phyloP scores from a whole-genome alignment of 2,797 vertebrate genomes.

The Phrynocephalus guinanensis region DNA sequence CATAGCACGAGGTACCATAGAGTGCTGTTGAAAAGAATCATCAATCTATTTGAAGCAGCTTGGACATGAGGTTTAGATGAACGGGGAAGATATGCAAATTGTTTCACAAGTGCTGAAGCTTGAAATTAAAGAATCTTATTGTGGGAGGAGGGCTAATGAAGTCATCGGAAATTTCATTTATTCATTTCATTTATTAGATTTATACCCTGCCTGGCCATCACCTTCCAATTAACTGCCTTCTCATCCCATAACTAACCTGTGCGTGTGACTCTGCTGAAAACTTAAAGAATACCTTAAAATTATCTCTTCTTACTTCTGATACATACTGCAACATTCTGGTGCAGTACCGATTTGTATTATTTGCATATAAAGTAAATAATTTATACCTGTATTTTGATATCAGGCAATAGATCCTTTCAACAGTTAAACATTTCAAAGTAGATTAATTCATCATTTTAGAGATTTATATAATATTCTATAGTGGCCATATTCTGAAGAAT shows the following conservation, averaged over 20 bases:
- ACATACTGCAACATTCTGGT: not conserved
- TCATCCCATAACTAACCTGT: not conserved
- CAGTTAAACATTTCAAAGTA: not conserved
- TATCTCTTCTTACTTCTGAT: not conserved
- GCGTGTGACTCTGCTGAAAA: not conserved
- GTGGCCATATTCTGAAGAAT: not conserved
- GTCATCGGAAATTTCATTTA: not conserved
- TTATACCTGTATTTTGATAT: not conserved
- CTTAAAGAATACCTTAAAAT: not conserved
- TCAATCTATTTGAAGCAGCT: constrained; percentile 36
- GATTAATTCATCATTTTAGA: not conserved
- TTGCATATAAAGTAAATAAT: not conserved
- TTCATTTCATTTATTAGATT: not conserved
- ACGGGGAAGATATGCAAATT: constrained; percentile 30
- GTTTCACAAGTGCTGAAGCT: not conserved
- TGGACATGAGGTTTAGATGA: constrained; percentile 32
- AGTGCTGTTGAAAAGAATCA: constrained; percentile 39
- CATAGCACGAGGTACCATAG: not conserved
- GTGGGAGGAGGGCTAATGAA: not conserved
- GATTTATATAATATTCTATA: not conserved
- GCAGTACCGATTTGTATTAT: not conserved
- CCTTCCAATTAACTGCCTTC: not conserved
- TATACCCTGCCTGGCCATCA: too few relatives aligned
- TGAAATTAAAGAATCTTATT: constrained; percentile 35
- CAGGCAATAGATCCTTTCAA: not conserved